A percentile compares a stretch with the other conserved stretches of the same genome.
These are phyloP conservation scores for Lepilemur ruficaudatus DNA, from an alignment of 2,797 vertebrate genomes.

Conservation along the genomic window DNA sequence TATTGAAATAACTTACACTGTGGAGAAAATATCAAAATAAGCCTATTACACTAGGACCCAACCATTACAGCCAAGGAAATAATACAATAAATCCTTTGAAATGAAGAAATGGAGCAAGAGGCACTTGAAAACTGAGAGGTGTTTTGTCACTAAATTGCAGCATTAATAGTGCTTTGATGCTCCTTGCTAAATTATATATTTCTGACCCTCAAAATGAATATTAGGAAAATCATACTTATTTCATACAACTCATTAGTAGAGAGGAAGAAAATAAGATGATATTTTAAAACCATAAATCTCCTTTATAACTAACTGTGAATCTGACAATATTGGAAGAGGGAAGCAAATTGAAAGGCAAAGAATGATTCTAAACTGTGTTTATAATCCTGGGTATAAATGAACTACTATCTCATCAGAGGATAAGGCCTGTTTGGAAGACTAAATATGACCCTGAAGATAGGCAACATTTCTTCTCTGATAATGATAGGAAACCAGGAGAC, in stretches of 20 bases:
- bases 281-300: conserved; percentile 80
- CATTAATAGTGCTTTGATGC: conserved; percentile 83
- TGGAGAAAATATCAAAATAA: conserved; percentile 81
- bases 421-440: conserved; percentile 80
- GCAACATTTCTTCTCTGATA: conserved; percentile 76
- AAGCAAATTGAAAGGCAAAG: conserved; percentile 78
- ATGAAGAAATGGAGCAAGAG: conserved; percentile 81
- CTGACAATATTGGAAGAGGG: conserved; percentile 51
- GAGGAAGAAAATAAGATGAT: conserved; percentile 82
- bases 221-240: conserved; percentile 85
- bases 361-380: conserved; percentile 72
- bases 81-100: conserved; percentile 83
- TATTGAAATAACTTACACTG: conserved; percentile 75
- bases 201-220: conserved; percentile 83
- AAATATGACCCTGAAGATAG: conserved; percentile 59
- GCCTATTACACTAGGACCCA: conserved; percentile 66
- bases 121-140: conserved; percentile 79
- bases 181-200: conserved; percentile 84
- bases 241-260: conserved; percentile 83
- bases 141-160: conserved; percentile 83
- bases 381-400: conserved; percentile 79
- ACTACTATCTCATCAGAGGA: conserved; percentile 78
- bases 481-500: conserved; percentile 80
- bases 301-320: conserved; percentile 77
- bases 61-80: conserved; percentile 80